Evolutionary conservation across 2,797 vertebrate species (phyloP), one percentile per base, ranked within the genome.

Genomic region (Trichosurus vulpecula): DNA sequence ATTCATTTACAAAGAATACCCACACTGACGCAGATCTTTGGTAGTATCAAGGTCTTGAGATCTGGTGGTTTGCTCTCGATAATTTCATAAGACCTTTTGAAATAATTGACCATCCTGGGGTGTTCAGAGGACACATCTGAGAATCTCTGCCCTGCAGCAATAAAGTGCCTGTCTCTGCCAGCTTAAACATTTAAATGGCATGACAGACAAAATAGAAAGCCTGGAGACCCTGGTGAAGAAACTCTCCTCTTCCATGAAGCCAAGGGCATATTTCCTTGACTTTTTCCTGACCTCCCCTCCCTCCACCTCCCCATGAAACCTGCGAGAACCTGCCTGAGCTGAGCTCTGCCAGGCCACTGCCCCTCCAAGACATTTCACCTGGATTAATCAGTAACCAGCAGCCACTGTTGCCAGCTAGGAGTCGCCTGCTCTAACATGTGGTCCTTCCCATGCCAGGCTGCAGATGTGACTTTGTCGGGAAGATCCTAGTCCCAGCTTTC

Each of bases 361-460:
- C 90, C 95, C 97, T 96, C 96, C 66, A 94, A 97, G 97, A 94
- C 96, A 56, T 61, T 92, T 94, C 95, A 93, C 93, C 94, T 89
- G 90, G 96, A 91, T 97, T 97, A 96, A 97, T 97, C 94, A 96
- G 97, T 97, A 96, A 97, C 96, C 95, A 97, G 94, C 58, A 61
- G 61, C 90, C 94, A 96, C 94, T 41, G 16, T 74, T 96, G 95
- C 96, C 96, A 93, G 93, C 52, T 55, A 81, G 74, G 41, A 92
- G 57, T 94, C 30, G 53, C 95, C 94, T 98, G 97, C 94, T 96
- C 97, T 94, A 93, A 98, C 97, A 95, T 29, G 95, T 96, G 96
- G 91, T 92, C 55, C 93, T 94, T 95, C 93, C 81, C 91, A 91
- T 95, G 94, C 96, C 95, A 97, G 81, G 93, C 89, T 0, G 74